Percentiles rank a stretch among this genome's conserved stretches.
Conservation (phyloP, 2,113 vertebrate genomes). For the Saguinus imperator region DNA sequence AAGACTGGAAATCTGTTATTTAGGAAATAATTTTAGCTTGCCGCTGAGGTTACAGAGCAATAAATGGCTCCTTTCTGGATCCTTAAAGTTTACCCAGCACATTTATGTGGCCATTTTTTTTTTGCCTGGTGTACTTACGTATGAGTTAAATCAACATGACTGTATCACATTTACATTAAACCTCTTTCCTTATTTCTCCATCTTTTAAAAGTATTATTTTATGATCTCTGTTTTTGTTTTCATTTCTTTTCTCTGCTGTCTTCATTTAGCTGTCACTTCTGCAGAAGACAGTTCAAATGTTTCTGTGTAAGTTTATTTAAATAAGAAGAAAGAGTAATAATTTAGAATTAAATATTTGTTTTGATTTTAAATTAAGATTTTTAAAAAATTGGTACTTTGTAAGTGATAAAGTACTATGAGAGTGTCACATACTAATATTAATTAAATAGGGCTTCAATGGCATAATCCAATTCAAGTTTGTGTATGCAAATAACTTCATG, state of each 20-base stretch:
- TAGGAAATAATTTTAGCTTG: conserved; percentile 84
- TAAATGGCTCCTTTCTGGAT: conserved; percentile 79
- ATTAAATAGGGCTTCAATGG: conserved; percentile 37
- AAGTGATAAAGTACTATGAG: neutral
- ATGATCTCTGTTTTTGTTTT: conserved; percentile 63
- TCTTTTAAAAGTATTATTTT: conserved; percentile 57
- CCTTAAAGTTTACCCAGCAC: conserved; percentile 73
- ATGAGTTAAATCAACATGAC: conserved; percentile 74
- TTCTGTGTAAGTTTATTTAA: conserved; percentile 33
- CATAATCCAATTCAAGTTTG: neutral
- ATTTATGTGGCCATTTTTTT: conserved; percentile 80
- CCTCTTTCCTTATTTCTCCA: conserved; percentile 62
- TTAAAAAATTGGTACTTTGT: neutral
- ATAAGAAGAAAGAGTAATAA: conserved; percentile 14
- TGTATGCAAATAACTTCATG: conserved; percentile 61
- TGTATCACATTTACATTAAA: conserved; percentile 68
- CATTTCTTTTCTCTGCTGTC: conserved; percentile 12
- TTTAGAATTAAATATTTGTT: neutral
- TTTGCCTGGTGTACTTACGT: conserved; percentile 70
- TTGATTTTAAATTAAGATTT: neutral
- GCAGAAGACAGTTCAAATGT: conserved; percentile 5
- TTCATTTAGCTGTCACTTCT: neutral
- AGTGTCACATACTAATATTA: conserved; percentile 23
- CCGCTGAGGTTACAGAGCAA: conserved; percentile 78
- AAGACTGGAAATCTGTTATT: conserved; percentile 82